phyloP scores from a whole-genome alignment of 2,888 invertebrate species.

The Acanthacorydalis orientalis region DNA sequence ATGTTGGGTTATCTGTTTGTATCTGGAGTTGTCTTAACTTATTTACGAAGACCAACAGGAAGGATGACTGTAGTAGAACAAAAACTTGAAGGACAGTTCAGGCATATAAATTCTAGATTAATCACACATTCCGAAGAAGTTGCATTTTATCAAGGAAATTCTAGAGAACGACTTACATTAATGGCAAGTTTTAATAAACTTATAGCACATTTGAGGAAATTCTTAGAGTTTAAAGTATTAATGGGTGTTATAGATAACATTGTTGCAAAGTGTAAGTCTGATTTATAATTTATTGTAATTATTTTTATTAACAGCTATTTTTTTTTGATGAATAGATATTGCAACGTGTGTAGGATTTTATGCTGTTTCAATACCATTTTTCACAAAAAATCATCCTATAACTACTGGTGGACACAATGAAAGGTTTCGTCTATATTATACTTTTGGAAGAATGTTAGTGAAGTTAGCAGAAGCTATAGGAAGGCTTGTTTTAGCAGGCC shows the following conservation, averaged over 20 bases:
- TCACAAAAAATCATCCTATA: slow-evolving; percentile 54
- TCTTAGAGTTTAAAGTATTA: slow-evolving; percentile 72
- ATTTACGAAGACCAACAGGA: slow-evolving; percentile 72
- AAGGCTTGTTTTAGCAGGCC: slow-evolving; percentile 80
- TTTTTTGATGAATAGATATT: slow-evolving; percentile 43
- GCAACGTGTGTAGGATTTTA: slow-evolving; percentile 94
- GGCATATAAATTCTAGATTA: slow-evolving; percentile 88
- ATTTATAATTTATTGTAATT: neutral
- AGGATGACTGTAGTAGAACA: slow-evolving; percentile 87
- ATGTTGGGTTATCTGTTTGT: slow-evolving; percentile 77
- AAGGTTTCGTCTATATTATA: slow-evolving; percentile 76
- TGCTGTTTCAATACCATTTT: slow-evolving; percentile 88
- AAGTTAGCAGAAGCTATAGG: slow-evolving; percentile 97
- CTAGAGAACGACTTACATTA: slow-evolving; percentile 74
- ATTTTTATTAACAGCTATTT: slow-evolving; percentile 1
- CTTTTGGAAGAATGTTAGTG: slow-evolving; percentile 89
- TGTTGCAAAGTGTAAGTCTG: slow-evolving; percentile 75
- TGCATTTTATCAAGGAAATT: slow-evolving; percentile 66
- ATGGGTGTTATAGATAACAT: slow-evolving; percentile 96
- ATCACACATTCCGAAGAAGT: slow-evolving; percentile 97
- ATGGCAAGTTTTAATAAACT: slow-evolving; percentile 80
- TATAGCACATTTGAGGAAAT: slow-evolving; percentile 66
- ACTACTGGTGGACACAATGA: slow-evolving; percentile 50
- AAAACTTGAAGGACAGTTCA: slow-evolving; percentile 94
- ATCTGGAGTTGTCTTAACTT: slow-evolving; percentile 75